Percentiles rank a stretch among this genome's conserved stretches.
phyloP scores from a whole-genome alignment of 2,113 vertebrate genomes.

The Platichthys flesus region DNA sequence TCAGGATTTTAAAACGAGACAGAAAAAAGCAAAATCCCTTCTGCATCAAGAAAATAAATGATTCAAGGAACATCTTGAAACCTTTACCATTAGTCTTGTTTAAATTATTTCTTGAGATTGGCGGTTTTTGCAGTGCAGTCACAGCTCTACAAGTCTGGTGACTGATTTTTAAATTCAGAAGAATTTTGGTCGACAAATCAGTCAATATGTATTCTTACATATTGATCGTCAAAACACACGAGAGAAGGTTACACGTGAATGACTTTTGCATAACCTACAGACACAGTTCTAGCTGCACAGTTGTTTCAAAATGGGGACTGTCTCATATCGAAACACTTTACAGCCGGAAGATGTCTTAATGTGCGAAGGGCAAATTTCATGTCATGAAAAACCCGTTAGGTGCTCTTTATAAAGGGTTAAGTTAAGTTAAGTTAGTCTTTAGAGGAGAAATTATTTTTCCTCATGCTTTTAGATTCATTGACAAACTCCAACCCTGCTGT shows the following conservation, averaged over 20 bases:
- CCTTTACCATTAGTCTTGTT: not conserved
- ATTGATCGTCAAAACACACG: not conserved
- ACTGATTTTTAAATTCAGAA: not conserved
- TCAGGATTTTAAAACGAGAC: not conserved
- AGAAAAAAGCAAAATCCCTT: constrained; percentile 13
- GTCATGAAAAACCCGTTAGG: not conserved
- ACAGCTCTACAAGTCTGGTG: not conserved
- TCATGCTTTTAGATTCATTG: not conserved
- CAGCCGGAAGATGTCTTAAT: too few relatives aligned
- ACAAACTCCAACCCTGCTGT: not conserved
- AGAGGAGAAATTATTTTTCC: not conserved
- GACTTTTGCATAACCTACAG: not conserved
- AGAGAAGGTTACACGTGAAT: not conserved
- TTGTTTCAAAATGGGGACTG: too few relatives aligned
- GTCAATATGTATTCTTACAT: not conserved
- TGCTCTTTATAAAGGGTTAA: not conserved
- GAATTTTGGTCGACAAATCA: constrained; percentile 9
- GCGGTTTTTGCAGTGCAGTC: not conserved
- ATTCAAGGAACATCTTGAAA: constrained; percentile 19
- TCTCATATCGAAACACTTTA: too few relatives aligned
- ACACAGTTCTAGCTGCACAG: not conserved
- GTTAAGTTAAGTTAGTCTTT: too few relatives aligned
- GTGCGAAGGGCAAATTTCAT: not conserved
- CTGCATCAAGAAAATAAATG: constrained; percentile 19
- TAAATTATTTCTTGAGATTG: constrained; percentile 27